Evolutionary conservation across 2,797 vertebrate genomes (phyloP).

Genomic region (Brachyalestes nurse): DNA sequence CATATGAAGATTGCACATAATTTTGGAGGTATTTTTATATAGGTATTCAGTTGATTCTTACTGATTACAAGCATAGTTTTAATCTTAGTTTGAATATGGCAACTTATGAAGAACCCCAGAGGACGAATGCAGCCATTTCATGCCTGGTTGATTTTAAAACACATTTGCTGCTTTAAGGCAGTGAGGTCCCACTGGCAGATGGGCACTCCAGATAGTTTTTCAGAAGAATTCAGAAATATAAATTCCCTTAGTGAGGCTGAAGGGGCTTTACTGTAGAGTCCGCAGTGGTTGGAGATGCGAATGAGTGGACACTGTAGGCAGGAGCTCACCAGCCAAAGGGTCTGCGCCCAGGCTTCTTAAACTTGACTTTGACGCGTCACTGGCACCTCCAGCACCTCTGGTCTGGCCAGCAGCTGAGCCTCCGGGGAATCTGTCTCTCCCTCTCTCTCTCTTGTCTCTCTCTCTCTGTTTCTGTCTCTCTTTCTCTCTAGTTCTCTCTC

Average conservation of each 20-base stretch:
- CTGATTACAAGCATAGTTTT: constrained; percentile 1
- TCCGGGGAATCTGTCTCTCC: constrained; percentile 58
- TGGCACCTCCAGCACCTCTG: neutral
- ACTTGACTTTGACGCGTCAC: constrained; percentile 2
- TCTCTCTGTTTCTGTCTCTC: neutral
- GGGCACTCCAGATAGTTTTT: neutral
- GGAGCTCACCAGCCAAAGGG: neutral
- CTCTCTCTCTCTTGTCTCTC: constrained; percentile 8
- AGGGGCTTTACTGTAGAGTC: constrained; percentile 1
- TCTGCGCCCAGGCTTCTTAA: neutral
- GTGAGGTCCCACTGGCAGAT: neutral
- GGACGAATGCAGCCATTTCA: constrained; percentile 12
- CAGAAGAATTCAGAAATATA: constrained; percentile 12
- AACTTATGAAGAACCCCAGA: neutral
- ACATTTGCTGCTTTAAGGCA: constrained; percentile 12
- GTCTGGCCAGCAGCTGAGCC: constrained; percentile 13
- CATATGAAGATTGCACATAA: neutral
- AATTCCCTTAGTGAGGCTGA: constrained; percentile 11
- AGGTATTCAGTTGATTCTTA: neutral
- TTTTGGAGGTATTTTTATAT: neutral
- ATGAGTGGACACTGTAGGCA: neutral
- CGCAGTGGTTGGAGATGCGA: neutral
- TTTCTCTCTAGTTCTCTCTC: neutral
- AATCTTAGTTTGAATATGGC: neutral
- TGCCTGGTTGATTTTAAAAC: constrained; percentile 21